Evolutionary conservation across 1,140 invertebrate species (phyloP).

Genomic region (Cryptotermes secundus): DNA sequence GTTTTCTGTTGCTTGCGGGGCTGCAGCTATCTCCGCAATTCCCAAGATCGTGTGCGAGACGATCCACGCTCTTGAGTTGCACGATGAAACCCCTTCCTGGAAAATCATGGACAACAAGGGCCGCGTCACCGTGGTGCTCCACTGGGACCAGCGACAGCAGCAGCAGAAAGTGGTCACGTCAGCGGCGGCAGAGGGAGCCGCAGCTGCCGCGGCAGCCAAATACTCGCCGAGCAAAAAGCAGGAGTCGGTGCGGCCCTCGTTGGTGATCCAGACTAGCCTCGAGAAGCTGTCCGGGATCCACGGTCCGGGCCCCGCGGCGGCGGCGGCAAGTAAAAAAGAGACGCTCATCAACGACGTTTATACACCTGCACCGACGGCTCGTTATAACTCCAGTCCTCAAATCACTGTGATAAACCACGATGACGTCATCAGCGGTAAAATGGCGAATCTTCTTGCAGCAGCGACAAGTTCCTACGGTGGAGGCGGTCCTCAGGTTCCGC

Average conservation of each 20-base stretch:
- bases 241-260: slow-evolving; percentile 61
- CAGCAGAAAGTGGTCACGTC: slow-evolving; percentile 45
- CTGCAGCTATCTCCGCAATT: slow-evolving; percentile 87
- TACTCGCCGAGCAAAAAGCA: slow-evolving; percentile 64
- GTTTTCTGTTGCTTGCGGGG: slow-evolving; percentile 37
- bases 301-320: slow-evolving; percentile 36
- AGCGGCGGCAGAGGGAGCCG: slow-evolving; percentile 37
- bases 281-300: slow-evolving; percentile 56
- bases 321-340: slow-evolving; percentile 50
- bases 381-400: slow-evolving; percentile 68
- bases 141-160: slow-evolving; percentile 75
- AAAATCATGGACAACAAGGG: slow-evolving; percentile 96
- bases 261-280: slow-evolving; percentile 75
- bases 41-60: slow-evolving; percentile 96
- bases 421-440: slow-evolving; percentile 50
- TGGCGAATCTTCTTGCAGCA: slow-evolving; percentile 44
- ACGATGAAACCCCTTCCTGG: slow-evolving; percentile 94
- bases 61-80: slow-evolving; percentile 87
- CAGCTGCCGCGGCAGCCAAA: slow-evolving; percentile 55
- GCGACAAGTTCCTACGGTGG: slow-evolving; percentile 41
- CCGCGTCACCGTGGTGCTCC: slow-evolving; percentile 87
- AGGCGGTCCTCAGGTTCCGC: slow-evolving; percentile 39
- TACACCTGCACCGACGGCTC: slow-evolving; percentile 50
- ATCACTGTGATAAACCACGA: slow-evolving; percentile 90
- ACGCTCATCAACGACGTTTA: slow-evolving; percentile 57